Conservation (phyloP, 2,888 invertebrate genomes). For the Tetragonisca angustula region DNA sequence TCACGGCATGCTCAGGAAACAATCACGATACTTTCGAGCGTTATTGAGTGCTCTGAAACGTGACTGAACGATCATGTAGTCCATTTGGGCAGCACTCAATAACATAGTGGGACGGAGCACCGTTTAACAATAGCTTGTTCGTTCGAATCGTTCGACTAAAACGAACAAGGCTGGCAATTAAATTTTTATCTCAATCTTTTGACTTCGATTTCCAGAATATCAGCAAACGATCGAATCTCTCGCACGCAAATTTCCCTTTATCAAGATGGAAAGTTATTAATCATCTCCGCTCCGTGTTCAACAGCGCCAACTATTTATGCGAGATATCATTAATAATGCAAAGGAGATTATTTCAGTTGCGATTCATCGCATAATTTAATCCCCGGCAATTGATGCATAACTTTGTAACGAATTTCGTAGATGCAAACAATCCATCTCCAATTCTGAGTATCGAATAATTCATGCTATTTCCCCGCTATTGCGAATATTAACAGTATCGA, state of each 20-base stretch:
- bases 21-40: slow-evolving; percentile 45
- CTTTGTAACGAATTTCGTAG: not conserved
- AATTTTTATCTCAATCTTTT: not conserved
- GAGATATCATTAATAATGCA: not conserved
- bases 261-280: not conserved
- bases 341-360: not conserved
- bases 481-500: too few relatives aligned
- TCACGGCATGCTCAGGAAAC: slow-evolving; percentile 50
- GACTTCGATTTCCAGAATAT: not conserved
- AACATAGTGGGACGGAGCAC: slow-evolving; percentile 9
- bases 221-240: not conserved
- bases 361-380: not conserved
- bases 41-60: slow-evolving; percentile 52
- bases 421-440: too few relatives aligned
- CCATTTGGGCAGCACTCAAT: slow-evolving; percentile 43
- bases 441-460: too few relatives aligned
- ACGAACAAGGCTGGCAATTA: not conserved
- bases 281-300: not conserved
- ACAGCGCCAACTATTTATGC: not conserved
- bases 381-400: not conserved
- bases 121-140: slow-evolving; percentile 5
- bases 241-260: not conserved
- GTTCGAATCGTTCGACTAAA: not conserved
- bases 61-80: slow-evolving; percentile 45
- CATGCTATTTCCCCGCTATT: too few relatives aligned